These are phyloP conservation scores for Sebastes kiyomatsui DNA, from an alignment of 2,797 vertebrate genomes.

Conservation along the genomic window DNA sequence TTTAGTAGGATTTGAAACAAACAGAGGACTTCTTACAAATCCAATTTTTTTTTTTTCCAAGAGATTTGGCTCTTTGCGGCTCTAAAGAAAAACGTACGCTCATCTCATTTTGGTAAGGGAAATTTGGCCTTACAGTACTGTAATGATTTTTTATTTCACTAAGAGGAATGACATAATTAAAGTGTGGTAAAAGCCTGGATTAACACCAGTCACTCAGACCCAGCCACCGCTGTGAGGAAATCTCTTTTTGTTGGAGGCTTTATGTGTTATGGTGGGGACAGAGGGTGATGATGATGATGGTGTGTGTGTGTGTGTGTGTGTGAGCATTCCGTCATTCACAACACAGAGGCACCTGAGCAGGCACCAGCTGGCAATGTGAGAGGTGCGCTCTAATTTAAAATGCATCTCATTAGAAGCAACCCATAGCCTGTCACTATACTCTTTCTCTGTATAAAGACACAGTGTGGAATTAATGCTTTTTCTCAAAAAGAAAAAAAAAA, in stretches of 20 bases:
- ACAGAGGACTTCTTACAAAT: constrained; percentile 21
- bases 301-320: neutral
- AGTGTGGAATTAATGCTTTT: constrained; percentile 65
- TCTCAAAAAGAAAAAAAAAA: constrained; percentile 20
- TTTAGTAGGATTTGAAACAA: constrained; percentile 8
- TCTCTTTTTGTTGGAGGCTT: constrained; percentile 53
- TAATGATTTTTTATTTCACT: constrained; percentile 60
- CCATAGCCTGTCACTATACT: constrained; percentile 75
- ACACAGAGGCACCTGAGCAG: constrained; percentile 80
- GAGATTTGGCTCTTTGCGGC: constrained; percentile 11
- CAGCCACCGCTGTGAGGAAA: constrained; percentile 32
- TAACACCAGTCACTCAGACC: constrained; percentile 66
- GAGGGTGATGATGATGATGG: constrained; percentile 49
- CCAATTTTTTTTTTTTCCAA: neutral
- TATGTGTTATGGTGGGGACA: constrained; percentile 57
- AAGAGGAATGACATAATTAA: constrained; percentile 70
- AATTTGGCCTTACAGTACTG: constrained; percentile 35
- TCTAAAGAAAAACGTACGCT: constrained; percentile 25
- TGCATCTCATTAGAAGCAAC: constrained; percentile 82
- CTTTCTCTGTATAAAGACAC: constrained; percentile 64
- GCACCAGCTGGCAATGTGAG: constrained; percentile 83
- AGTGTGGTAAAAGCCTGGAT: constrained; percentile 63
- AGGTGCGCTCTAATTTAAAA: constrained; percentile 83
- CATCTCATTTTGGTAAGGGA: constrained; percentile 41
- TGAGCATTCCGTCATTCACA: constrained; percentile 75